Base-by-base conservation (phyloP, 2,797 vertebrate species). In the Perdix hodgsoniae region DNA sequence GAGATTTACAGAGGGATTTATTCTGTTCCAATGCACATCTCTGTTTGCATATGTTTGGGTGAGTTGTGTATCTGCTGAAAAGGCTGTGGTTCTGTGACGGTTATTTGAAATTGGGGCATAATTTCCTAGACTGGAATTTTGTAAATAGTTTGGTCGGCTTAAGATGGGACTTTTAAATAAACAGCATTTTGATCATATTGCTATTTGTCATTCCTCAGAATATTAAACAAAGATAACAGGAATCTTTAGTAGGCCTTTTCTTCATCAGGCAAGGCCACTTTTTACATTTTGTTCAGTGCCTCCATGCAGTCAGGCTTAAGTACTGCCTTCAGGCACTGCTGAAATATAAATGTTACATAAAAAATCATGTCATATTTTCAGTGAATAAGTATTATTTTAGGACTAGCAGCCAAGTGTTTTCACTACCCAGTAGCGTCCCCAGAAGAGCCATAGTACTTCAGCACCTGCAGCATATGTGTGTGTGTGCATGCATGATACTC, bases 1-100 rank as follows among this genome's bases (percentile, higher is more conserved):
- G 54, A 86, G 39, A 15, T 94, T 93, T 91, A 64, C 59, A 67
- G 60, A 83, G 33, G 47, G 64, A 73, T 94, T 92, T 96, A 63
- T 94, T 82, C 42, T 70, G 47, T 79, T 90, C 66, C 42, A 81
- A 49, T 75, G 9, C 1, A 7, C 27, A 77, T 85, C 37, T 89
- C 54, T 78, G 27, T 93, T 82, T 90, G 59, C 39, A 49, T 56
- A 15, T 73, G 11, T 79, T 93, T 91, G 73, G 70, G 75, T 87
- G 54, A 84, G 13, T 44, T 65, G 45, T 52, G 19, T 18, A 52
- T 91, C 49, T 92, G 50, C 63, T 78, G 75, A 64, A 88, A 88
- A 57, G 49, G 11, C 35, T 91, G 88, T 66, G 66, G 70, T 65
- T 94, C 47, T 81, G 26, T 37, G 70, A 77, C 31, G 31, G 33